Evolutionary conservation across 2,888 invertebrate genomes (phyloP).

Genomic region (Homarus gammarus): DNA sequence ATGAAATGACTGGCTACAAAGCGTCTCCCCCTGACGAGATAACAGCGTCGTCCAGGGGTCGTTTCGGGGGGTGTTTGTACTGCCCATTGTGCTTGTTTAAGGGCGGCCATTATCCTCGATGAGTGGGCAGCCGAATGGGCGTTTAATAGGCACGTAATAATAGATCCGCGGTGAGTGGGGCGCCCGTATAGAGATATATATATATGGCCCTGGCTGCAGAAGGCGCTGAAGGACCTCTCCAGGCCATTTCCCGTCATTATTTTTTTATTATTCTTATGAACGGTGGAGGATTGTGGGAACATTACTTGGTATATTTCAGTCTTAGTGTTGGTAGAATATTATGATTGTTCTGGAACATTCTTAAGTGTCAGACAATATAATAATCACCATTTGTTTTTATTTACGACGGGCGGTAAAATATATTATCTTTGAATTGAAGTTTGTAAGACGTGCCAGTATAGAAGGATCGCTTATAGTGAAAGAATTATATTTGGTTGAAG

Average conservation of each 20-base stretch:
- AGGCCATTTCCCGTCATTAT: neutral
- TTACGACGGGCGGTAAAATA: too few relatives aligned
- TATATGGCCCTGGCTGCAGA: conserved; percentile 20
- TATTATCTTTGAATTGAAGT: too few relatives aligned
- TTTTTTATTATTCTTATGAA: neutral
- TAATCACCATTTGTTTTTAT: too few relatives aligned
- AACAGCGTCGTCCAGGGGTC: conserved; percentile 42
- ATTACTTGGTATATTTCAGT: too few relatives aligned
- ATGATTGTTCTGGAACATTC: too few relatives aligned
- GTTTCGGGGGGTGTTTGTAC: conserved; percentile 28
- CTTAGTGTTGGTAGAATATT: conserved; percentile 1
- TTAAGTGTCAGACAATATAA: too few relatives aligned
- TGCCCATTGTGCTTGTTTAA: conserved; percentile 50
- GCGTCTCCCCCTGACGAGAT: conserved; percentile 37
- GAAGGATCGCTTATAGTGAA: too few relatives aligned
- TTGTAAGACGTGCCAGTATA: too few relatives aligned
- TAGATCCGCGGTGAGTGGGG: conserved; percentile 45
- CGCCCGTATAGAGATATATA: too few relatives aligned
- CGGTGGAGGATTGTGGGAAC: too few relatives aligned
- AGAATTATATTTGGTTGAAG: too few relatives aligned
- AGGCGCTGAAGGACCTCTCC: conserved; percentile 19
- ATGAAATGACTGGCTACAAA: conserved; percentile 4
- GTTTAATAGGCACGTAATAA: conserved; percentile 59
- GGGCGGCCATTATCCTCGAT: conserved; percentile 55
- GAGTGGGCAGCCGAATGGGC: conserved; percentile 58